Evolutionary conservation across 2,113 vertebrate genomes (phyloP).

Genomic region (Numida meleagris): DNA sequence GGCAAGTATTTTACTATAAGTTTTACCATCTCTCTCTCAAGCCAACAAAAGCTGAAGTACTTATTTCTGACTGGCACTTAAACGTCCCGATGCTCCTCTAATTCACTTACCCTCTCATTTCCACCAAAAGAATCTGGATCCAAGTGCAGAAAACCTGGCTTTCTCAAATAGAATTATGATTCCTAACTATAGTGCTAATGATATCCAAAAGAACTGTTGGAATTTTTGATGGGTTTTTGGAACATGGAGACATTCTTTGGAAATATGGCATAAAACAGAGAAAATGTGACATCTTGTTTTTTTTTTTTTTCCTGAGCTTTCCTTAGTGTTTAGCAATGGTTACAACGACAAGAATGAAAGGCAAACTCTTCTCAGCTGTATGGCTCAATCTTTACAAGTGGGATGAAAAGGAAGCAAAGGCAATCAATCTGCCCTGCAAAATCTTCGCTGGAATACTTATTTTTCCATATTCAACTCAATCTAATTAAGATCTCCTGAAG

Average conservation of each 20-base stretch:
- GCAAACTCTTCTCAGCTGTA: background rate
- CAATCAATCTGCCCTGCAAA: background rate
- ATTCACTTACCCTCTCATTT: background rate
- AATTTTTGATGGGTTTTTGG: background rate
- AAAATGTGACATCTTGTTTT: background rate
- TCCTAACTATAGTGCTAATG: accelerated
- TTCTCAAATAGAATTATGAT: background rate
- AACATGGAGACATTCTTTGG: background rate
- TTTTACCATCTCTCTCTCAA: background rate
- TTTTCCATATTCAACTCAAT: background rate
- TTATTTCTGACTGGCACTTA: background rate
- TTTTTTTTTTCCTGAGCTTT: background rate
- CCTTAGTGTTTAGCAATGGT: background rate
- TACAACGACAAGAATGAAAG: background rate
- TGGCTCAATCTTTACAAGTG: background rate
- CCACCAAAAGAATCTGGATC: background rate
- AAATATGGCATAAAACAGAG: background rate
- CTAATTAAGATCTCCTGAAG: background rate
- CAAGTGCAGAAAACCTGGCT: background rate
- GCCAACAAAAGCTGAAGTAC: background rate
- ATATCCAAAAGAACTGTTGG: background rate
- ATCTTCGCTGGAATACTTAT: background rate
- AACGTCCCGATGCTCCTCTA: background rate
- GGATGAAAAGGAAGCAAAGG: background rate
- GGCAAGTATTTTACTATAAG: background rate